Conservation (phyloP, 2,113 vertebrate genomes). For the Nannobrachium achirus region DNA sequence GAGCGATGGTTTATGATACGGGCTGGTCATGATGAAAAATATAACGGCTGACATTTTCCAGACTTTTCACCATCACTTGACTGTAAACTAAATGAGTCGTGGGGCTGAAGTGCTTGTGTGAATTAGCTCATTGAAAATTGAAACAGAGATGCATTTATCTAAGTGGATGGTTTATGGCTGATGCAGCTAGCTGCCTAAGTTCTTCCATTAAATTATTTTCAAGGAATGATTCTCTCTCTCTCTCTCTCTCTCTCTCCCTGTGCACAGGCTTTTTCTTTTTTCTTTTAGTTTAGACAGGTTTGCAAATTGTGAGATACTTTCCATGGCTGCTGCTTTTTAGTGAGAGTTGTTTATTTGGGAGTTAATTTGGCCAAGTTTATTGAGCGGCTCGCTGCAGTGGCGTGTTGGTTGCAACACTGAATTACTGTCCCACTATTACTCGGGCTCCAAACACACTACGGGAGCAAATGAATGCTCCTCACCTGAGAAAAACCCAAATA, state of each 20-base stretch:
- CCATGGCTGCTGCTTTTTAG: conserved; percentile 72
- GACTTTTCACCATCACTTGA: conserved; percentile 71
- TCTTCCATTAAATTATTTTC: conserved; percentile 75
- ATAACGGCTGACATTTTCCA: conserved; percentile 71
- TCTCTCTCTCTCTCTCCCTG: conserved; percentile 10
- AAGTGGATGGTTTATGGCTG: conserved; percentile 65
- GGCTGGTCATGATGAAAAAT: conserved; percentile 67
- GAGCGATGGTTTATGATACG: conserved; percentile 64
- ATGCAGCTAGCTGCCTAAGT: conserved; percentile 72
- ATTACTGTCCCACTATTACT: conserved; percentile 84
- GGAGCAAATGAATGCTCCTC: too few relatives aligned
- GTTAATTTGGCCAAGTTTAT: conserved; percentile 89
- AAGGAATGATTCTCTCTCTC: conserved; percentile 60
- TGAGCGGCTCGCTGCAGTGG: conserved; percentile 87
- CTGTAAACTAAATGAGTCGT: conserved; percentile 68
- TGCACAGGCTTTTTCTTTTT: conserved; percentile 22
- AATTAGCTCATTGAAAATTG: conserved; percentile 78
- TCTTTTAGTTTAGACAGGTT: conserved; percentile 68
- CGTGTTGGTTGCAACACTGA: conserved; percentile 84
- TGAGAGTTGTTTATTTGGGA: conserved; percentile 67
- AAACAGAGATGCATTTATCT: conserved; percentile 80
- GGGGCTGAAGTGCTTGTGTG: conserved; percentile 63
- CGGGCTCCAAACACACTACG: conserved; percentile 39
- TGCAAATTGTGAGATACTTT: conserved; percentile 74
- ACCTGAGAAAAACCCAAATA: too few relatives aligned